Percentiles rank a stretch among this genome's conserved stretches.
Conservation (phyloP, 1,140 invertebrate species). For the Lanistes nyassanus region DNA sequence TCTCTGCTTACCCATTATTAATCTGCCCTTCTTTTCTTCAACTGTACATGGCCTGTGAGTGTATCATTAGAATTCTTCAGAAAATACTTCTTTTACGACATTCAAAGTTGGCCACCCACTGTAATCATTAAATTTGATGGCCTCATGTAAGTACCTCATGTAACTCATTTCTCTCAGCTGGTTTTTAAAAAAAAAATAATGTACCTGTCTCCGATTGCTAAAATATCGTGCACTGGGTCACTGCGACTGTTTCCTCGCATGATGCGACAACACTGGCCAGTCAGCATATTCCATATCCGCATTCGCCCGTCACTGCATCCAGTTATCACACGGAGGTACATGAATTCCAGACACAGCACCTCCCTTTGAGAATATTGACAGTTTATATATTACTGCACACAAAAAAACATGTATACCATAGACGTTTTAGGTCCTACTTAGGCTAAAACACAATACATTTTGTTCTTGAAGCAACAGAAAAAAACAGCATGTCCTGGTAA, state of each 20-base stretch:
- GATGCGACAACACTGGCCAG: conserved; percentile 65
- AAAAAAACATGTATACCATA: conserved; percentile 1
- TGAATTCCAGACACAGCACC: conserved; percentile 65
- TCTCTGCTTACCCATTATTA: no score
- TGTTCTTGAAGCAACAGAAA: no score
- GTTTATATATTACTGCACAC: neutral
- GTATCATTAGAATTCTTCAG: no score
- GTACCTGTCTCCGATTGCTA: conserved; percentile 62
- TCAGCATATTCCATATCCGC: conserved; percentile 67
- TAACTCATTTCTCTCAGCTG: no score
- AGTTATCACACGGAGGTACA: conserved; percentile 64
- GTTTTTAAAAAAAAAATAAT: neutral
- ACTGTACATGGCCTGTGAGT: no score
- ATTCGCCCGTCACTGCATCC: conserved; percentile 66
- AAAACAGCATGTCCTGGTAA: no score
- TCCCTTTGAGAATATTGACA: conserved; percentile 45
- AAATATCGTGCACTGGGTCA: conserved; percentile 62
- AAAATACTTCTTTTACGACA: no score
- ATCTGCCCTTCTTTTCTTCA: no score
- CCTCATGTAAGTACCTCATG: no score
- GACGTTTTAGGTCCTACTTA: neutral
- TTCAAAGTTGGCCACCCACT: no score
- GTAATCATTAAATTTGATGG: no score
- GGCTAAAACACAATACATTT: no score
- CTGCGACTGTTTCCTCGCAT: conserved; percentile 66